Base-by-base conservation (phyloP, 1,140 invertebrate species). In the Neodiprion fabricii region DNA sequence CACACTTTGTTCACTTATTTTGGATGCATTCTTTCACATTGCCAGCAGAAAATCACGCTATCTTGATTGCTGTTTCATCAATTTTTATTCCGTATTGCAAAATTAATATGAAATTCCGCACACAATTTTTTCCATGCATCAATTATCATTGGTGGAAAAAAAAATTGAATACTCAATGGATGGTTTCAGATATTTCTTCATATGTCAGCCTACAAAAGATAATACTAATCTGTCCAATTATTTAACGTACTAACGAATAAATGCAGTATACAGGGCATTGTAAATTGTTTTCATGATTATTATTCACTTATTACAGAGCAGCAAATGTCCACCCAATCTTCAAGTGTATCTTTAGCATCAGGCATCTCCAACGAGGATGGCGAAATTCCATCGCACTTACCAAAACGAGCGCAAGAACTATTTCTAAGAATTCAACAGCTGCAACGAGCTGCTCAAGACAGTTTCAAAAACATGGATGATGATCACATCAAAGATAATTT, bases 381-480 rank as follows among this genome's bases (percentile, higher is more conserved):
- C 9, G 84, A 87, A 14, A 83, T 90, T 28, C 90, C 89, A 0
- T 78, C 85, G 14, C 90, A 92, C 77, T 83, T 94, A 66, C 92
- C 93, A 0, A 92, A 92, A 71, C 92, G 90, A 74, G 93, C 94
- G 75, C 89, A 91, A 72, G 92, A 95, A 79, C 83, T 95, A 14
- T 93, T 92, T 73, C 84, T 92, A 79, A 85, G 93, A 72, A 93
- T 95, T 76, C 92, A 92, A 73, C 91, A 93, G 49, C 92, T 93
- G 76, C 92, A 94, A 77, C 86, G 91, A 73, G 88, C 91, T 68
- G 88, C 89, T 40, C 86, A 88, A 49, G 86, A 90, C 48, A 87
- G 85, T 78, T 84, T 85, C 40, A 85, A 85, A 21, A 88, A 85
- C 53, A 73, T 85, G 61, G 91, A 91, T 47, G 90, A 90, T 48